These are phyloP conservation scores for Onychostruthus taczanowskii DNA, from an alignment of 2,113 vertebrate genomes.

Conservation along the genomic window DNA sequence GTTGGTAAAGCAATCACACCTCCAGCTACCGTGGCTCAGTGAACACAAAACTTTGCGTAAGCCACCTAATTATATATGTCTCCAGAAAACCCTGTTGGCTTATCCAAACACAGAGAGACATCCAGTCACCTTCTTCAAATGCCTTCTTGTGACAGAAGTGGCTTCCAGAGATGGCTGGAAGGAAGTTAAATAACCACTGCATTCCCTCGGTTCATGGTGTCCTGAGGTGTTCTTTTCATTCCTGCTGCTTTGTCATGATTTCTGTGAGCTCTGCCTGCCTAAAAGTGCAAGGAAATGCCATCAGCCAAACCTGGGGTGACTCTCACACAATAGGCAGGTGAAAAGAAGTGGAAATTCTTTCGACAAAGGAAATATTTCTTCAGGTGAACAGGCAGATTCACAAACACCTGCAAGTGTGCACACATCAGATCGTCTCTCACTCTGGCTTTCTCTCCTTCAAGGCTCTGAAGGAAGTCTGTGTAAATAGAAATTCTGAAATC, in stretches of 20 bases:
- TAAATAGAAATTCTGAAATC: neutral
- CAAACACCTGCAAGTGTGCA: neutral
- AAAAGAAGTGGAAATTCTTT: neutral
- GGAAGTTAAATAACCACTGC: neutral
- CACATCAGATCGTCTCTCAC: neutral
- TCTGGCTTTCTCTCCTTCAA: neutral
- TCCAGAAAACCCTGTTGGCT: neutral
- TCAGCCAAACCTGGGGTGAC: neutral
- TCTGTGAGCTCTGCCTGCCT: neutral
- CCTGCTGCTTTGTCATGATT: neutral
- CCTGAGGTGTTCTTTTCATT: neutral
- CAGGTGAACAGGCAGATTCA: neutral
- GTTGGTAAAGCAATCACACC: neutral
- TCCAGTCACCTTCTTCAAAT: neutral
- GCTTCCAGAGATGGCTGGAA: neutral
- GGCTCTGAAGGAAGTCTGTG: neutral
- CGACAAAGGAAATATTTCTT: neutral
- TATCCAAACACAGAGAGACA: neutral
- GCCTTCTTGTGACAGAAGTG: neutral
- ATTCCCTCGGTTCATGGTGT: neutral
- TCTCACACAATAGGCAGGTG: neutral
- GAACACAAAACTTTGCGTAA: neutral
- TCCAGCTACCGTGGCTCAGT: neutral
- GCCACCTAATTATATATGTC: neutral
- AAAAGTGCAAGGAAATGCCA: neutral